phyloP scores from a whole-genome alignment of 2,888 invertebrate genomes.

The Pseudolycoriella hygida region DNA sequence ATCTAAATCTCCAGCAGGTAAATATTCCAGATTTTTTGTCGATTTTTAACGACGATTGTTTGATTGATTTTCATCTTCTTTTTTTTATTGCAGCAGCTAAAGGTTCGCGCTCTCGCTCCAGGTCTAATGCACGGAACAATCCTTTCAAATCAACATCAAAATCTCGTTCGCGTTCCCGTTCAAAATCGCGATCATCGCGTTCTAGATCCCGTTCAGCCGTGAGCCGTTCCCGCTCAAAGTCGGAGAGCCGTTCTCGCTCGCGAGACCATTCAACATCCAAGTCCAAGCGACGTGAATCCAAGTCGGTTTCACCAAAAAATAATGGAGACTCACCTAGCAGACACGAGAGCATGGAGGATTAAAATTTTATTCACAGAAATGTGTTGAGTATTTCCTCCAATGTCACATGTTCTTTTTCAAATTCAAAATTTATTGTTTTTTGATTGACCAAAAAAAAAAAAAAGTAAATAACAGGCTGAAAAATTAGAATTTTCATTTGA shows the following conservation, averaged over 20 bases:
- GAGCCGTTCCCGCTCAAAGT: constrained; percentile 29
- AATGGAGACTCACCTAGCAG: constrained; percentile 32
- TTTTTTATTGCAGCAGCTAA: constrained; percentile 25
- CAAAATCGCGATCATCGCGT: constrained; percentile 25
- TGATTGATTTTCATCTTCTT: too few species aligned
- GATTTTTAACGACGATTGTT: too few species aligned
- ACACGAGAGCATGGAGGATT: constrained; percentile 32
- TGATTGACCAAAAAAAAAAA: too few species aligned
- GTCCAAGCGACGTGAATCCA: constrained; percentile 42
- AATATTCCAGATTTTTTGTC: constrained; percentile 4
- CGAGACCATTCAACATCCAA: constrained; percentile 51
- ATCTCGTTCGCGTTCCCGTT: constrained; percentile 36
- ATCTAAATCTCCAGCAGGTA: background rate
- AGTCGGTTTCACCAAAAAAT: constrained; percentile 33
- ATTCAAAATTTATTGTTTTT: too few species aligned
- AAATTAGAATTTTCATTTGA: too few species aligned
- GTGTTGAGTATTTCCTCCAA: too few species aligned
- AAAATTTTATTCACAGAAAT: constrained; percentile 11
- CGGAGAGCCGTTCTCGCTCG: constrained; percentile 32
- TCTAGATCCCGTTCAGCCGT: constrained; percentile 28
- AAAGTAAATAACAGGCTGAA: too few species aligned
- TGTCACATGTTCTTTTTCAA: too few species aligned
- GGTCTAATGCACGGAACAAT: constrained; percentile 56
- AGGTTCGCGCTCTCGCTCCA: constrained; percentile 54
- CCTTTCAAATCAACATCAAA: constrained; percentile 47